Evolutionary conservation across 2,113 vertebrate species (phyloP), one percentile per base, ranked within the genome.

Genomic region (Xiphorhynchus elegans): DNA sequence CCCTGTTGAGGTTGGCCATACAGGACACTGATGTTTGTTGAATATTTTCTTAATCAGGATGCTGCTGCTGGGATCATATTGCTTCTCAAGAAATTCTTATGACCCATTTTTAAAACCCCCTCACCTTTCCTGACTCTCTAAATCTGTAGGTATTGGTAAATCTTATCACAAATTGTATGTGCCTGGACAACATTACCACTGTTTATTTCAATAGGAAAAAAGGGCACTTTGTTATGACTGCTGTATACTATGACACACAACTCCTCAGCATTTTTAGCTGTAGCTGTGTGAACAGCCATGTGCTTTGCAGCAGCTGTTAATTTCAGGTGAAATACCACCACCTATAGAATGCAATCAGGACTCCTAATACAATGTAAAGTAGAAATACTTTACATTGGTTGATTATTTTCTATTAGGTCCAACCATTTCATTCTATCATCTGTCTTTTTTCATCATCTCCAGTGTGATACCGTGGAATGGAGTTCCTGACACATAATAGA

Each of bases 371-470:
- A 97, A 98, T 97, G 75, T 91, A 97, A 98, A 98, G 93, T 97
- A 95, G 96, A 98, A 98, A 97, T 97, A 97, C 96, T 37, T 37
- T 37, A 37, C 37, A 37, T 37, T 96, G 93, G 92, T 56, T 97
- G 97, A 98, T 98, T 98, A 97, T 98, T 97, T 97, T 95, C 75
- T 97, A 94, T 97, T 97, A 96, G 83, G 42, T 83, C 84, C 93
- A 95, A 97, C 80, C 49, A 49, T 97, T 98, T 93, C 97, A 97
- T 98, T 98, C 93, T 96, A 95, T 96, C 91, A 94, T 94, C 95
- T 98, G 98, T 97, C 97, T 97, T 97, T 97, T 98, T 97, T 96
- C 96, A 98, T 98, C 97, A 97, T 83, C 56, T 96, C 82, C n/a
- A 77, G 37, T 91, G 90, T 96, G 97, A 97, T 96, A 97, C 96